Percentiles rank a stretch among this genome's conserved stretches.
phyloP scores from a whole-genome alignment of 2,797 vertebrate species.

The Bradypodion pumilum region DNA sequence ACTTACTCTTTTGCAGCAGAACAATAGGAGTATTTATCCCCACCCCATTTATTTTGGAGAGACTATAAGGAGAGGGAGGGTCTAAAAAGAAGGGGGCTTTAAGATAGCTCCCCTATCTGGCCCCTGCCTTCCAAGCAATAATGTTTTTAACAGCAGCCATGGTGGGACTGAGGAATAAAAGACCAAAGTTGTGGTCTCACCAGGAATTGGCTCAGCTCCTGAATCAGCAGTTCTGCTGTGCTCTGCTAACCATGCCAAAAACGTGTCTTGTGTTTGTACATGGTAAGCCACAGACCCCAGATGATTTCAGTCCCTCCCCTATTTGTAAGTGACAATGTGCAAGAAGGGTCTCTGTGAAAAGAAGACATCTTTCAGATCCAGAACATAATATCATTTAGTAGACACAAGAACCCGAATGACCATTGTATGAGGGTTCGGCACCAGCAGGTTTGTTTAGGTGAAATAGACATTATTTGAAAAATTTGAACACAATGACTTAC shows the following conservation, averaged over 20 bases:
- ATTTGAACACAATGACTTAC: not conserved
- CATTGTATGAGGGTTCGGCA: too few relatives aligned
- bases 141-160: conserved; percentile 24
- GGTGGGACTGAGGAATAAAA: not conserved
- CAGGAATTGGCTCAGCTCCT: not conserved
- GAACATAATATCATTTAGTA: too few relatives aligned
- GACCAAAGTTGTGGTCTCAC: not conserved
- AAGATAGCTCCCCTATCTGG: not conserved
- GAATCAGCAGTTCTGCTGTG: not conserved
- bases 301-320: not conserved
- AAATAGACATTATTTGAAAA: conserved; percentile 21
- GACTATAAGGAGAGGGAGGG: not conserved
- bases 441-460: not conserved
- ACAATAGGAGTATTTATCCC: conserved; percentile 13
- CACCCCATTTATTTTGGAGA: conserved; percentile 1
- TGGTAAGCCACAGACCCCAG: not conserved
- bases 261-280: not conserved
- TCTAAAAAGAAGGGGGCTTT: not conserved
- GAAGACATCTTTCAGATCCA: too few relatives aligned
- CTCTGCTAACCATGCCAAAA: not conserved
- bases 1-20: not conserved
- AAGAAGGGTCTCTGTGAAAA: not conserved
- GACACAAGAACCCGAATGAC: too few relatives aligned
- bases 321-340: not conserved
- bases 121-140: not conserved